Conservation (phyloP, 2,888 invertebrate genomes). For the Drosophila neutralis region DNA sequence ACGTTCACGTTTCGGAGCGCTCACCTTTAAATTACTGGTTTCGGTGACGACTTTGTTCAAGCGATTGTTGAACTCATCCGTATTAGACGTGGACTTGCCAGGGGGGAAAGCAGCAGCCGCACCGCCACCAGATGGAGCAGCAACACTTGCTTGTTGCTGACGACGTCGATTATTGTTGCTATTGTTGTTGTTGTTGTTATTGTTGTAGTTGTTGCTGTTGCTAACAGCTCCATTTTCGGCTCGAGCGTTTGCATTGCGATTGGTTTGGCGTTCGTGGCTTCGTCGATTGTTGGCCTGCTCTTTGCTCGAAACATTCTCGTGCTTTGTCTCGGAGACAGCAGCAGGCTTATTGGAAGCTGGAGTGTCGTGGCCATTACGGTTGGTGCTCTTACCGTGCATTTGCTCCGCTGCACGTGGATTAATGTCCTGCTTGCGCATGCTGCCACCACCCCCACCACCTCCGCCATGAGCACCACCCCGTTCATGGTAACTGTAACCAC, state of each 20-base stretch:
- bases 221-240: slow-evolving; percentile 56
- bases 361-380: slow-evolving; percentile 51
- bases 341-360: slow-evolving; percentile 25
- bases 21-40: slow-evolving; percentile 78
- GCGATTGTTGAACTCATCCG: slow-evolving; percentile 52
- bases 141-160: slow-evolving; percentile 21
- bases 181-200: slow-evolving; percentile 3
- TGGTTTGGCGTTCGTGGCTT: slow-evolving; percentile 30
- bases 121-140: not conserved
- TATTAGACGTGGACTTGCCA: slow-evolving; percentile 27
- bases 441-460: slow-evolving; percentile 24
- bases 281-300: slow-evolving; percentile 47
- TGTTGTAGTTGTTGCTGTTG: slow-evolving; percentile 19
- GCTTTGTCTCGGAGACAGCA: slow-evolving; percentile 38
- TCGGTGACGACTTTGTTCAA: slow-evolving; percentile 59
- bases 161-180: slow-evolving; percentile 44
- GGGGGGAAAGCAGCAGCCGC: slow-evolving; percentile 3
- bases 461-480: slow-evolving; percentile 6
- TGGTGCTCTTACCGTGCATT: slow-evolving; percentile 24
- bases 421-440: slow-evolving; percentile 27
- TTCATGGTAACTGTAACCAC: slow-evolving; percentile 10
- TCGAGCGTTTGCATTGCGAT: slow-evolving; percentile 55
- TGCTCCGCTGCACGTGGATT: slow-evolving; percentile 31
- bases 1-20: slow-evolving; percentile 58
- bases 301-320: slow-evolving; percentile 38